Evolutionary conservation across 2,113 vertebrate species (phyloP), one percentile per base, ranked within the genome.

Genomic region (Sardina pilchardus): DNA sequence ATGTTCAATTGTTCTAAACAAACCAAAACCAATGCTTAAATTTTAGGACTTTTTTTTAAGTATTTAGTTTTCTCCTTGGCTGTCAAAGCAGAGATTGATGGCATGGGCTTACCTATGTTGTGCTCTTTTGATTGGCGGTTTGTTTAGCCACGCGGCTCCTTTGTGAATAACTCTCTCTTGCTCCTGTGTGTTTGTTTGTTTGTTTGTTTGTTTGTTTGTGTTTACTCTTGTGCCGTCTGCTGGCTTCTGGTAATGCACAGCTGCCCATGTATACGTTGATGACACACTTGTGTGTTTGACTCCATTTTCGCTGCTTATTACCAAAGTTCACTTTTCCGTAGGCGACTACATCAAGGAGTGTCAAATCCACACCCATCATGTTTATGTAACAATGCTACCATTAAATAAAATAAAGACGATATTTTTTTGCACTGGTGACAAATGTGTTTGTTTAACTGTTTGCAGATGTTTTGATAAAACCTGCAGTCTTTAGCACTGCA

Each of bases 351-450:
- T 26, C 85, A 63, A 85, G 78, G 84, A 87, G 85, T 85, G 83
- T 90, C 85, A 81, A 78, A 84, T 42, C 82, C 85, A 67, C 86
- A 81, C 84, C 48, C 24, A 26, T 84, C 84, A 85, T 89, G 71
- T 89, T 85, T 89, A 88, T 92, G 87, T 90, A 90, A 88, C 36
- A 16, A 89, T 86, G 88, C 88, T 83, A 88, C 89, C 85, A 85
- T 92, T 80, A 90, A 90, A 87, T 90, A 90, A 88, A 91, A 87
- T 91, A 88, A 90, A 91, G 90, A 88, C 91, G 88, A 90, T 90
- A 90, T 91, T 92, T 92, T 85, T 92, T 92, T 92, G 88, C 91
- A 91, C 86, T 88, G 81, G 83, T 56, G 14, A 47, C 39, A 42
- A 42, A 42, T 75, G 10, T 36, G 42, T 75, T 14, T 75, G 45